Conservation (phyloP, 1,140 invertebrate species). For the Zaprionus taronus region DNA sequence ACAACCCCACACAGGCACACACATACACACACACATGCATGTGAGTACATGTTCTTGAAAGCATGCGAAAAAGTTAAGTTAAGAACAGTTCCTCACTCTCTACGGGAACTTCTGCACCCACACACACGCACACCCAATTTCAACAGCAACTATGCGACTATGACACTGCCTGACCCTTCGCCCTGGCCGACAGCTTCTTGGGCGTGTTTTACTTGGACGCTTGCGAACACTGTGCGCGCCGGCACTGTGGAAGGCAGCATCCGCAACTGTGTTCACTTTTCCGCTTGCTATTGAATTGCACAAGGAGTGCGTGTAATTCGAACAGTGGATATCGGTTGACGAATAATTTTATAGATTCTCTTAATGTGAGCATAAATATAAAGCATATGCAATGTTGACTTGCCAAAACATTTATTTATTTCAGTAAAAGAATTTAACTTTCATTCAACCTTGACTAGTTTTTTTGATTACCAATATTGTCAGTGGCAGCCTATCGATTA, state of each 20-base stretch:
- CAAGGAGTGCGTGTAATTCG: constrained; percentile 9
- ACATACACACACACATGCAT: not conserved
- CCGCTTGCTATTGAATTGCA: constrained; percentile 61
- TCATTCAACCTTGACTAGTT: too few relatives aligned
- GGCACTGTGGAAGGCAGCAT: constrained; percentile 21
- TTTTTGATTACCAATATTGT: too few relatives aligned
- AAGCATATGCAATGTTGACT: not conserved
- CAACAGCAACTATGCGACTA: constrained; percentile 33
- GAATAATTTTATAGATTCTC: not conserved
- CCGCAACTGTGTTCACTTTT: constrained; percentile 55
- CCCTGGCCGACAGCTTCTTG: not conserved
- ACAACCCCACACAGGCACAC: constrained; percentile 15
- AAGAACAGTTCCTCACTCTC: not conserved
- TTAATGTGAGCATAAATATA: not conserved
- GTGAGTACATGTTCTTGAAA: constrained; percentile 14
- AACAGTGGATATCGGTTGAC: constrained; percentile 39
- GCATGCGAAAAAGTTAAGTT: constrained; percentile 66
- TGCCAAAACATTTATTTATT: too few relatives aligned
- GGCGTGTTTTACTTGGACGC: constrained; percentile 8
- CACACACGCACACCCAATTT: constrained; percentile 26
- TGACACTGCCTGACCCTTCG: constrained; percentile 44
- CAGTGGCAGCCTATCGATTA: too few relatives aligned
- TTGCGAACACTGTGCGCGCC: constrained; percentile 22
- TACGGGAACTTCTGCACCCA: not conserved
- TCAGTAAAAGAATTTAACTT: too few relatives aligned